Percentiles rank a stretch among this genome's conserved stretches.
Conservation (phyloP, 2,797 vertebrate genomes). For the Australoheros facetus region DNA sequence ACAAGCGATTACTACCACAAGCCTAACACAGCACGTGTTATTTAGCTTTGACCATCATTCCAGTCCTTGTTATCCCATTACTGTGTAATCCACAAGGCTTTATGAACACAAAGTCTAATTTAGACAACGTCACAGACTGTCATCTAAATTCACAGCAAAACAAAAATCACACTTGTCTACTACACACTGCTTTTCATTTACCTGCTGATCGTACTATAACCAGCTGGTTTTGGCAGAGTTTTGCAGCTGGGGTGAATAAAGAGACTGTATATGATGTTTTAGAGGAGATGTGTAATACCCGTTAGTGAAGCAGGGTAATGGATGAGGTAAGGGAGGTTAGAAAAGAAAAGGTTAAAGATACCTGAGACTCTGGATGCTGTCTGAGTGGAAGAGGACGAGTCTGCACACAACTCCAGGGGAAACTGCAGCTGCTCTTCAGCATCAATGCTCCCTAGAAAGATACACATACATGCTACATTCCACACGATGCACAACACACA, state of each 20-base stretch:
- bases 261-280: slow-evolving; percentile 73
- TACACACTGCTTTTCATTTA: slow-evolving; percentile 57
- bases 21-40: neutral
- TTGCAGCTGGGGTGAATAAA: slow-evolving; percentile 77
- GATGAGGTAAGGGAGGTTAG: neutral
- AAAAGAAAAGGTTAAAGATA: slow-evolving; percentile 29
- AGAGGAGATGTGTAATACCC: slow-evolving; percentile 51
- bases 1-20: neutral
- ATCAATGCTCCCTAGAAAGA: slow-evolving; percentile 83
- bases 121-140: slow-evolving; percentile 31
- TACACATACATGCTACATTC: neutral
- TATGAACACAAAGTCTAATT: slow-evolving; percentile 9
- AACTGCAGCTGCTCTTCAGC: slow-evolving; percentile 96
- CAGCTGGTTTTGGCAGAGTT: slow-evolving; percentile 76
- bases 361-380: slow-evolving; percentile 86
- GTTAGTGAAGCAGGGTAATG: slow-evolving; percentile 48
- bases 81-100: neutral
- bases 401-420: slow-evolving; percentile 90
- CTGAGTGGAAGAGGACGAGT: slow-evolving; percentile 82
- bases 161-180: slow-evolving; percentile 21
- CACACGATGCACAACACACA: neutral
- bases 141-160: slow-evolving; percentile 49
- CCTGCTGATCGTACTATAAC: slow-evolving; percentile 72
- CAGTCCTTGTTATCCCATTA: neutral
- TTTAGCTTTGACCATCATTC: neutral